A percentile compares a stretch with the other conserved stretches of the same genome.
These are phyloP conservation scores for Eubasilissa regina DNA, from an alignment of 1,140 invertebrate genomes.

Conservation along the genomic window DNA sequence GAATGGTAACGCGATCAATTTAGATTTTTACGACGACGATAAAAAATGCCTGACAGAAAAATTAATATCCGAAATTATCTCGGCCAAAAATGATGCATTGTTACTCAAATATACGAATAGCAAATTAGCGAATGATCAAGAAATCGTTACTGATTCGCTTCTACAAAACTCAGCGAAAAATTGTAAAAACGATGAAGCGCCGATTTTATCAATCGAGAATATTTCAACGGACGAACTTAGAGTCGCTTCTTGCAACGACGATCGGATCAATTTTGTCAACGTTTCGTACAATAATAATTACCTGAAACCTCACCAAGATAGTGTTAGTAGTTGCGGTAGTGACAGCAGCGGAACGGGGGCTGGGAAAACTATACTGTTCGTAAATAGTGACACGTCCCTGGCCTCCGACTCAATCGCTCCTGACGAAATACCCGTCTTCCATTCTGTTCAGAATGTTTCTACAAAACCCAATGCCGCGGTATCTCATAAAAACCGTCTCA, in stretches of 20 bases:
- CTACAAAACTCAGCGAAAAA: background rate
- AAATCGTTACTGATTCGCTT: background rate
- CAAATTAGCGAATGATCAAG: background rate
- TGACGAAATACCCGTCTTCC: constrained; percentile 7
- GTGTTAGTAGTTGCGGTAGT: constrained; percentile 52
- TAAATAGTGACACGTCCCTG: constrained; percentile 52
- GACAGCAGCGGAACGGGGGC: constrained; percentile 49
- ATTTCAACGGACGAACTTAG: constrained; percentile 7
- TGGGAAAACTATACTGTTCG: constrained; percentile 55
- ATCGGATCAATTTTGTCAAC: constrained; percentile 50
- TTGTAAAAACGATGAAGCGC: background rate
- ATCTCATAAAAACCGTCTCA: constrained; percentile 66
- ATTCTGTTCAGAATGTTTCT: constrained; percentile 13
- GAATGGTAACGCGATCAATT: background rate
- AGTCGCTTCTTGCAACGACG: constrained; percentile 24
- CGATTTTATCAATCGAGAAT: background rate
- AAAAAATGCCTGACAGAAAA: constrained; percentile 70
- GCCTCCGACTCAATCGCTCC: constrained; percentile 27
- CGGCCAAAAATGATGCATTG: constrained; percentile 64
- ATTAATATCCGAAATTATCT: constrained; percentile 72
- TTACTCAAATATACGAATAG: constrained; percentile 46
- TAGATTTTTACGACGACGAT: constrained; percentile 62
- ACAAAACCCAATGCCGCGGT: constrained; percentile 36
- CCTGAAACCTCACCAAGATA: constrained; percentile 38
- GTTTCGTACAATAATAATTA: constrained; percentile 39